These are phyloP conservation scores for Heteromurus nitidus DNA, from an alignment of 2,888 invertebrate genomes.

Conservation along the genomic window DNA sequence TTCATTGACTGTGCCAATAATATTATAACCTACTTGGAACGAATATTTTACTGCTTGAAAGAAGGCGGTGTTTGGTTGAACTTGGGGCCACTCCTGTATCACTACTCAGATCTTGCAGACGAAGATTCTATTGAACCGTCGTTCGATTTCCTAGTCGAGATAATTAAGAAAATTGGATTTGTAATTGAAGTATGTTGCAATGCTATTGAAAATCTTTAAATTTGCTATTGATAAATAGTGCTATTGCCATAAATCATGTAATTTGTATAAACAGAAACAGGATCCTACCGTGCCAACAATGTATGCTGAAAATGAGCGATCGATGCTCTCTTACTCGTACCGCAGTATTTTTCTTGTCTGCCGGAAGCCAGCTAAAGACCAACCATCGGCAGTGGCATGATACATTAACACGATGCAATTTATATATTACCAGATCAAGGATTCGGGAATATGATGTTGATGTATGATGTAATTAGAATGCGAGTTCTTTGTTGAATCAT, in stretches of 20 bases:
- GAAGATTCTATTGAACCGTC: constrained; percentile 95
- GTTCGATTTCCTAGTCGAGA: constrained; percentile 86
- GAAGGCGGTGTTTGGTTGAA: constrained; percentile 94
- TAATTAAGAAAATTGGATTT: constrained; percentile 89
- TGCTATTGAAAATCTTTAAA: not conserved
- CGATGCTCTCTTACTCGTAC: constrained; percentile 95
- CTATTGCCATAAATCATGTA: constrained; percentile 27
- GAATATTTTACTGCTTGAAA: constrained; percentile 90
- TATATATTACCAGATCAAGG: too few species aligned
- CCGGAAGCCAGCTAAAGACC: constrained; percentile 80
- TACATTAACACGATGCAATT: too few species aligned
- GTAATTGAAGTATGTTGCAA: constrained; percentile 80
- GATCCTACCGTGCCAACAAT: constrained; percentile 86
- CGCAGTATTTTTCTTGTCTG: constrained; percentile 95
- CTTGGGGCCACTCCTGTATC: constrained; percentile 92
- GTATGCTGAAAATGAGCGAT: constrained; percentile 93
- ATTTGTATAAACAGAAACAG: constrained; percentile 88
- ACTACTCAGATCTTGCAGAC: constrained; percentile 87
- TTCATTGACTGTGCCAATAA: constrained; percentile 99
- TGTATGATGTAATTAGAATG: too few species aligned
- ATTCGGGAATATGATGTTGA: too few species aligned
- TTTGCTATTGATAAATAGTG: not conserved
- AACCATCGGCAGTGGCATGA: constrained; percentile 2
- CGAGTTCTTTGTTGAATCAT: too few species aligned
- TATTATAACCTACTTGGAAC: constrained; percentile 94